Conservation (phyloP, 2,888 invertebrate species). For the Aphodius sticticus region DNA sequence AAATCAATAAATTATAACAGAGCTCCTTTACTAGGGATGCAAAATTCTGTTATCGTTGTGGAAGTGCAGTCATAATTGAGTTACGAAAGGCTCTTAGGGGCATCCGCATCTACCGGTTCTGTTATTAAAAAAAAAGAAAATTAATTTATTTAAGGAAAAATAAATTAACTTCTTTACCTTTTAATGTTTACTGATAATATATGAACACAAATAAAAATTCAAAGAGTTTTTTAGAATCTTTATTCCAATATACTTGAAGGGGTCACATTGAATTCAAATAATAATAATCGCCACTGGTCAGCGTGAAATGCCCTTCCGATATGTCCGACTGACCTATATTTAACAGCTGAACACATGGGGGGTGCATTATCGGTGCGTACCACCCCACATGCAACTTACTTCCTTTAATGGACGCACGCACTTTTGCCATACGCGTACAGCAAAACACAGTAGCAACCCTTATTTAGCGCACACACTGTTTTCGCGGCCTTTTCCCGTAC, state of each 20-base stretch:
- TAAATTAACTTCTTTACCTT: too few relatives aligned
- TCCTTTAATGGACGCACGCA: background rate
- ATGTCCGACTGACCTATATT: background rate
- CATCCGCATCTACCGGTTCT: too few relatives aligned
- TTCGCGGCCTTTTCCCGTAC: background rate
- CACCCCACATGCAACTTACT: background rate
- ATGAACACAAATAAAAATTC: too few relatives aligned
- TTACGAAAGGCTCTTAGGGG: too few relatives aligned
- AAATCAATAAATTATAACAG: too few relatives aligned
- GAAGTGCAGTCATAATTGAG: too few relatives aligned
- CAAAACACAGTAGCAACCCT: background rate
- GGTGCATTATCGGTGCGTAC: background rate
- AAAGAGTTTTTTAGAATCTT: too few relatives aligned
- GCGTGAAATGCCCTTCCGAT: background rate
- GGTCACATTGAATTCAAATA: background rate
- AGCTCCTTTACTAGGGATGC: too few relatives aligned
- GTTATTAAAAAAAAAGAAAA: too few relatives aligned
- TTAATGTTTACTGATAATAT: too few relatives aligned
- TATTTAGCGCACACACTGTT: background rate
- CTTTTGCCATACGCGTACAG: background rate
- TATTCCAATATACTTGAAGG: background rate
- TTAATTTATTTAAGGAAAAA: too few relatives aligned
- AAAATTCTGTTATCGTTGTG: too few relatives aligned
- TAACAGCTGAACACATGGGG: background rate
- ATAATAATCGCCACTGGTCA: background rate